Percentiles rank a stretch among this genome's conserved stretches.
phyloP scores from a whole-genome alignment of 2,888 invertebrate genomes.

The Nysson spinosus region DNA sequence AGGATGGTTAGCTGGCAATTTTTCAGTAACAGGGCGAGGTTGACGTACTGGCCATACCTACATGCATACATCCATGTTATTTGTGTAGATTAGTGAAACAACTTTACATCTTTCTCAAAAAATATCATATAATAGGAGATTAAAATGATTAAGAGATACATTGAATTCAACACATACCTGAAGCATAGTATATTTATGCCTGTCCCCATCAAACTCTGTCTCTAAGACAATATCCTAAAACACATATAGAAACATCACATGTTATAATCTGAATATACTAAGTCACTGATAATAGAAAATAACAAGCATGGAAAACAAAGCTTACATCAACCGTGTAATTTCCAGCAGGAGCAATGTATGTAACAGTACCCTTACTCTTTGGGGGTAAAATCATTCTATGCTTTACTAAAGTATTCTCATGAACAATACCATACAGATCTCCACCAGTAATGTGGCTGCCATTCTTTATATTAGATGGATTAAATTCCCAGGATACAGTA shows the following conservation, averaged over 20 bases:
- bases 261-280: neutral
- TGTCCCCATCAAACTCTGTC: slow-evolving; percentile 98
- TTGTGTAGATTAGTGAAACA: too few species aligned
- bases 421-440: slow-evolving; percentile 96
- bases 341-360: slow-evolving; percentile 95
- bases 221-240: slow-evolving; percentile 95
- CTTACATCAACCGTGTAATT: slow-evolving; percentile 95
- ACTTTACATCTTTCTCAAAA: too few species aligned
- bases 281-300: too few species aligned
- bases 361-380: slow-evolving; percentile 96
- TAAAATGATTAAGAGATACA: neutral
- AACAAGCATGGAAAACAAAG: slow-evolving; percentile 62
- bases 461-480: slow-evolving; percentile 88
- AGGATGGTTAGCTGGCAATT: slow-evolving; percentile 98
- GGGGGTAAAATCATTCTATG: slow-evolving; percentile 98
- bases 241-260: neutral
- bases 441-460: slow-evolving; percentile 99
- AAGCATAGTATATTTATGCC: slow-evolving; percentile 94
- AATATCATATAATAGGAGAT: too few species aligned
- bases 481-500: slow-evolving; percentile 93
- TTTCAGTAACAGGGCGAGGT: slow-evolving; percentile 97
- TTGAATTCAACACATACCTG: slow-evolving; percentile 81
- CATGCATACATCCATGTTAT: too few species aligned
- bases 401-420: slow-evolving; percentile 98
- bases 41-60: slow-evolving; percentile 98